phyloP scores from a whole-genome alignment of 2,888 invertebrate species.

The Lepas anatifera region DNA sequence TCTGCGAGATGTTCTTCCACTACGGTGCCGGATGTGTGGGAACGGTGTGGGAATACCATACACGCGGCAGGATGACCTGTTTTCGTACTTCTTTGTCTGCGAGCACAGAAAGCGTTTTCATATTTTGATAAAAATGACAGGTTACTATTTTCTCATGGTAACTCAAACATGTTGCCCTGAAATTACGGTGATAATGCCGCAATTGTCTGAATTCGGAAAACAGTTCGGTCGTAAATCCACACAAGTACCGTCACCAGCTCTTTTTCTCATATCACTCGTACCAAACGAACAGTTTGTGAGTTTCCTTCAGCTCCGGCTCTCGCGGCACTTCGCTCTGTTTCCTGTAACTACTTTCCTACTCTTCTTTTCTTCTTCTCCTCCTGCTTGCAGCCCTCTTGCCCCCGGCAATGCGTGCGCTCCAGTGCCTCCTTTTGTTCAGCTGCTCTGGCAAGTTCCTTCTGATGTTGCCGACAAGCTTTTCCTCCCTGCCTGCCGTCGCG shows the following conservation, averaged over 20 bases:
- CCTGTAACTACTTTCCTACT: slow-evolving; percentile 90
- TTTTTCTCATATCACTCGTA: slow-evolving; percentile 44
- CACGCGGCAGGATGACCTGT: slow-evolving; percentile 95
- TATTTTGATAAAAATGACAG: too few species aligned
- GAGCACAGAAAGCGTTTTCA: slow-evolving; percentile 31
- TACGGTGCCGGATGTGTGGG: slow-evolving; percentile 96
- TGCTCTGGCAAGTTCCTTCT: slow-evolving; percentile 82
- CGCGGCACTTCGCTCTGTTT: slow-evolving; percentile 82
- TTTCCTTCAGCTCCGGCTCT: slow-evolving; percentile 80
- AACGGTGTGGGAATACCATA: slow-evolving; percentile 94
- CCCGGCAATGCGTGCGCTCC: slow-evolving; percentile 85
- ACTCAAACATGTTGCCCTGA: too few species aligned
- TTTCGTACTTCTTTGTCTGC: slow-evolving; percentile 84
- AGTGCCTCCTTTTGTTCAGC: slow-evolving; percentile 84
- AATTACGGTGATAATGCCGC: too few species aligned
- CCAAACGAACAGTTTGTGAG: slow-evolving; percentile 90
- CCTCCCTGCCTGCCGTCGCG: slow-evolving; percentile 97
- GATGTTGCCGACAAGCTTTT: slow-evolving; percentile 92
- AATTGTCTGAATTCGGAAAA: too few species aligned
- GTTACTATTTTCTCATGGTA: too few species aligned
- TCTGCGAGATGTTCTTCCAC: slow-evolving; percentile 97
- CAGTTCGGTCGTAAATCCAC: too few species aligned
- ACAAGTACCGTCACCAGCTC: too few species aligned
- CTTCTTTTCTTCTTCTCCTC: slow-evolving; percentile 83
- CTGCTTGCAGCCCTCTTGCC: slow-evolving; percentile 59